Base-by-base conservation (phyloP, 2,797 vertebrate genomes). In the Sebastes kiyomatsui region DNA sequence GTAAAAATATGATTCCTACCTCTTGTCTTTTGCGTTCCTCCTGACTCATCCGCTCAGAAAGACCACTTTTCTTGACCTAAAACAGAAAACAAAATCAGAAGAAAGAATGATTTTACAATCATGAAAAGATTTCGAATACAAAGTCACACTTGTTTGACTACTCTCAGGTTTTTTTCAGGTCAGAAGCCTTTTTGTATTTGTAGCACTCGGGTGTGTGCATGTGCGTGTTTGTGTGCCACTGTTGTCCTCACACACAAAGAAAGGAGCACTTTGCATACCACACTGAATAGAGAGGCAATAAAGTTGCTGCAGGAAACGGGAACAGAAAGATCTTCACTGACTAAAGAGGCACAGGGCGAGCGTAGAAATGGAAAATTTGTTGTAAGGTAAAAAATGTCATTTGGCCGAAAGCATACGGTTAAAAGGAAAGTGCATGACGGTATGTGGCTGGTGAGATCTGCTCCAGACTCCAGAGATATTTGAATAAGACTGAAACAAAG, bases 1-100 rank as follows among this genome's bases (percentile, higher is more conserved):
- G 4, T 27, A 35, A 76, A 79, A 80, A 54, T 12, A 18, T 1
- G 16, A 72, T n/a, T 88, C 82, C 49, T 89, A 99, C 98, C 97
- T 99, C 98, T 92, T 99, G 98, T 70, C 96, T 96, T 87, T 99
- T 99, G 75, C 97, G 97, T 75, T 99, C 97, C 70, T 99, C 98
- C 84, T 97, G 96, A 90, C 92, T 97, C 80, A 98, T 86, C 0
- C 82, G 91, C 4, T 97, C 96, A 5, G 92, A 96, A n/a, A 97
- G 82, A 13, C 97, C 97, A 33, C 96, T 98, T 93, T 96, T 98
- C 92, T 96, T 98, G n/a, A 99, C 98, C 98, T 99, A 60, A 38
- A 38, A 94, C 7, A 74, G 32, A 8, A 8, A 25, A 20, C 49
- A 49, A 42, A 4, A 27, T 2, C 4, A 25, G 22, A 7, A 20